Evolutionary conservation across 2,888 invertebrate species (phyloP), one percentile per base, ranked within the genome.

Genomic region (Tipula confusa): DNA sequence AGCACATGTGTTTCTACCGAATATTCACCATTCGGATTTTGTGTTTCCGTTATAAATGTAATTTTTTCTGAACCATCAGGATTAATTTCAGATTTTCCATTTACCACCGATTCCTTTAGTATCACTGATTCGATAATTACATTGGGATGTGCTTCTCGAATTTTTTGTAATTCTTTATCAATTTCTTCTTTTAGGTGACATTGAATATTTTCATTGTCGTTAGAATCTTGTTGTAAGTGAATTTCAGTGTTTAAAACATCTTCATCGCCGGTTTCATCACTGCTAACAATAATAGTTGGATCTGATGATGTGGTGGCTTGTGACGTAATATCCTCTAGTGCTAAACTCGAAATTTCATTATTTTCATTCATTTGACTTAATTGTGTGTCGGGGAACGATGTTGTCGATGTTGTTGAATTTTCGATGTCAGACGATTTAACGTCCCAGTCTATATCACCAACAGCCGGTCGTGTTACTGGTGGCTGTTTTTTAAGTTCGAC

Each of bases 381-480:
- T 6, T 1, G 84, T 84, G 24, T 79, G 83, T 1, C 85, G 84
- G 29, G 84, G 83, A 9, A 85, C 79, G 83, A 11, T 81, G 36
- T 48, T 2, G 38, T 29, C 24, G 82, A 43, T 82, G 82, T 64
- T 82, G 82, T 83, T 36, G 38, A 80, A 84, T 85, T 43, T 7
- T 83, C 83, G 31, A 83, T 84, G 31, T 85, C 84, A 64, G 64
- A 64, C 31, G 80, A 29, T 82, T 43, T 29, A 0, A 79, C 38
- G 83, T 89, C 89, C 90, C 90, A 90, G 85, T 89, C 89, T 18
- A 90, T 89, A 84, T 90, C 89, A 86, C 89, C 88, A 36, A 86
- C 85, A 79, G 84, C 85, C 36, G 86, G 86, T 29, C 86, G 83
- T 6, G 83, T 28, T 11, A 84, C 11, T n/a, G 43, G 48, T 31